These are phyloP conservation scores for Hemicrepidius hirtus DNA, from an alignment of 2,888 invertebrate species.

Conservation along the genomic window DNA sequence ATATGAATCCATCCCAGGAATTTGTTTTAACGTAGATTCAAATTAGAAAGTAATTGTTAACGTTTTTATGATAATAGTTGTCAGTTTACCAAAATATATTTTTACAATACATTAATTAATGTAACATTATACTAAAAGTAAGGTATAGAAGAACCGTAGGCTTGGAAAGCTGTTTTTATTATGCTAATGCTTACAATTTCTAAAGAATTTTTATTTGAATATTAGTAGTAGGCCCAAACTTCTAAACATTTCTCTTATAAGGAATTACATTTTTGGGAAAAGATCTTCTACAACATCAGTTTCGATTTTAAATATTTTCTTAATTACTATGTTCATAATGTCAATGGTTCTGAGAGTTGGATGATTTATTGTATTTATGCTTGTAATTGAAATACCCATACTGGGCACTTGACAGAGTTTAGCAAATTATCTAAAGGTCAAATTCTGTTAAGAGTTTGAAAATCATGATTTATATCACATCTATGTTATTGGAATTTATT, in stretches of 20 bases:
- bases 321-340: conserved; percentile 5
- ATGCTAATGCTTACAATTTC: background rate
- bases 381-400: background rate
- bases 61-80: too few species aligned
- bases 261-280: too few species aligned
- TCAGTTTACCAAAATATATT: background rate
- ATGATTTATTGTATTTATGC: background rate
- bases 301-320: background rate
- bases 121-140: background rate
- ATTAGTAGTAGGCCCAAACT: too few species aligned
- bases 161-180: background rate
- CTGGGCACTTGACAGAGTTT: background rate
- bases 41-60: too few species aligned
- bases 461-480: conserved; percentile 16
- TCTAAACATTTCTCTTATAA: too few species aligned
- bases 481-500: conserved; percentile 13
- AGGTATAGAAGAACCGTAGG: background rate
- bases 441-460: background rate
- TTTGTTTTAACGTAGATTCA: too few species aligned
- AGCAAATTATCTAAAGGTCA: conserved; percentile 8
- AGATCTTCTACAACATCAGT: too few species aligned
- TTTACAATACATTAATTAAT: background rate
- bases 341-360: background rate
- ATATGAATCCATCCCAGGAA: too few species aligned
- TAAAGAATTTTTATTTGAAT: too few species aligned